Evolutionary conservation across 2,888 invertebrate species (phyloP), one percentile per base, ranked within the genome.

Genomic region (Brachynemurus nebulosus): DNA sequence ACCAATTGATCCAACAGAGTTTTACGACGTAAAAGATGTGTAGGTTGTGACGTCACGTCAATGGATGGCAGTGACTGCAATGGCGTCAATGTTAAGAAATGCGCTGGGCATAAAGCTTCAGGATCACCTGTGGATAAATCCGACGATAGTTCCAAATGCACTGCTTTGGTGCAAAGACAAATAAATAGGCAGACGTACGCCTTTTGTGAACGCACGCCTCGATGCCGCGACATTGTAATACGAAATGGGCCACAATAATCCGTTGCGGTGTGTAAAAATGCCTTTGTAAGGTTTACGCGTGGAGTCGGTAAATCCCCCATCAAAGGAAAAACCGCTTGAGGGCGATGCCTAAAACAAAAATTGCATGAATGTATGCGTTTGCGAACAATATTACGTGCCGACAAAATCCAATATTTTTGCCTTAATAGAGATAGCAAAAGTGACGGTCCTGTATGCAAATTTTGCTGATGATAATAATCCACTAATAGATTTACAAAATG

Each of bases 81-180:
- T 1, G 46, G 46, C 7, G 44, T 46, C n/a, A 46, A 20, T 7
- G 44, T 46, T 16, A 46, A 18, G 30, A 47, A 47, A 36, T 46
- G 44, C 2, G 46, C 46, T 5, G 46, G 44, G 1, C 45, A 45
- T 5, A 51, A 33, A 6, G 36, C 37, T 18, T 41, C 39, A 2
- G 44, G 27, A 34, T 45, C 45, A 2, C 38, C 16, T 9, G 51
- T 42, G 6, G 51, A 42, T 8, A 51, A 45, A 37, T 52, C 51
- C 7, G 30, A 42, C 0, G 52, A 53, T 11, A 52, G 20, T 41
- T 55, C 55, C 6, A 56, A 17, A 25, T 56, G 56, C 2, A 56
- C 37, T 6, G 53, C 51, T 40, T 53, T 56, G 1, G 53, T 52
- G 4, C 48, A 20, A 25, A 55, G 34, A 37, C 55, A 54, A 3